Base-by-base conservation (phyloP, 1,140 invertebrate species). In the Melipona quadrifasciata region DNA sequence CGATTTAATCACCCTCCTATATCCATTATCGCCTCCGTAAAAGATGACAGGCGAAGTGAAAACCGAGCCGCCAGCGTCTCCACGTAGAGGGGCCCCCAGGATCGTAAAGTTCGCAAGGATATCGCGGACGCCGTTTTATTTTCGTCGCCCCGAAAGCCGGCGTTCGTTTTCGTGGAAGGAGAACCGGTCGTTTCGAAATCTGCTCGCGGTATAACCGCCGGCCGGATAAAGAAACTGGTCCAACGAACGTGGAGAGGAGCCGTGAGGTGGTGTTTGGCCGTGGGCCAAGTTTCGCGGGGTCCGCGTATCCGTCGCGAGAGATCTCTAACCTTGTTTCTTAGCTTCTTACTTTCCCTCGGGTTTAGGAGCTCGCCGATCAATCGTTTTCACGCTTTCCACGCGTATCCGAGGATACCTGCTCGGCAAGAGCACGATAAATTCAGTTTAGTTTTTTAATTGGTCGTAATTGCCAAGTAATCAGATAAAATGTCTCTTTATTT, bases 111-210 rank as follows among this genome's bases (percentile, higher is more conserved):
- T 51, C 5, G 70, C 51, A 80, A 84, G 82, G 82, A 84, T 84
- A 84, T 73, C 68, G 68, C 78, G 67, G 39, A 58, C 55, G 84
- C 72, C 71, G 79, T 79, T 81, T 81, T 85, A 81, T 85, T 89
- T 89, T 88, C 84, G 87, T 89, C 88, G 84, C 86, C 84, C 80
- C 84, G 84, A 89, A 88, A 88, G 58, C 64, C 58, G 55, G 31
- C 82, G 67, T 65, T 47, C 6, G 82, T 65, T 87, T 76, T 89
- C 88, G 88, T 89, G 87, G 88, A 89, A 89, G 80, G 87, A 86
- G 88, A 89, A 89, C 88, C 80, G 77, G 88, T 89, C 80, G 87
- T 89, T 89, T 89, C 87, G 88, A 89, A 89, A 89, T 89, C 88
- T 79, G 84, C 87, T 76, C 75, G 82, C 68, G 68, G 70, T 82